phyloP scores from a whole-genome alignment of 2,113 vertebrate genomes.

The Cardinalis cardinalis region DNA sequence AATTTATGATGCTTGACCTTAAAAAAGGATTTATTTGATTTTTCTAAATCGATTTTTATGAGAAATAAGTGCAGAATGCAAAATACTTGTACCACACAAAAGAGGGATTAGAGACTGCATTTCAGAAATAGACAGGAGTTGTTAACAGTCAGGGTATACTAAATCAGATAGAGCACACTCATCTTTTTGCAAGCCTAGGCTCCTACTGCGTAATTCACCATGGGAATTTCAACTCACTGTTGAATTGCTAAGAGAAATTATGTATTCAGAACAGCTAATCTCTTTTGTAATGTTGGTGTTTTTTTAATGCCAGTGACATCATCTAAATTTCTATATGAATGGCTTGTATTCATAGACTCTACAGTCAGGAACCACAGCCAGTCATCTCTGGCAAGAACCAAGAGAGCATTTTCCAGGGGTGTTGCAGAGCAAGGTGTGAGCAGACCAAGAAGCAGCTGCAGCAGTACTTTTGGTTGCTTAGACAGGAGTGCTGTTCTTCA shows the following conservation, averaged over 20 bases:
- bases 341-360: rapidly evolving
- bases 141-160: not conserved
- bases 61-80: not conserved
- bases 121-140: not conserved
- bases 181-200: not conserved
- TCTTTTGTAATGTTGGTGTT: not conserved
- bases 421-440: not conserved
- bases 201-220: not conserved
- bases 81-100: not conserved
- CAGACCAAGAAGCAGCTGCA: not conserved
- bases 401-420: not conserved
- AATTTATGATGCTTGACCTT: not conserved
- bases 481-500: not conserved
- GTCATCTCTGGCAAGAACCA: not conserved
- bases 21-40: not conserved
- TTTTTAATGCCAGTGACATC: not conserved
- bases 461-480: not conserved
- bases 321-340: not conserved
- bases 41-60: not conserved
- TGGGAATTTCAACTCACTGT: not conserved
- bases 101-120: not conserved
- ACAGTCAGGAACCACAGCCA: not conserved
- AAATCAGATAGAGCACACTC: not conserved
- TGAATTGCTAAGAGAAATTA: not conserved
- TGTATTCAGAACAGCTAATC: not conserved